phyloP scores from a whole-genome alignment of 2,113 vertebrate species.

The Gasterosteus nipponicus region DNA sequence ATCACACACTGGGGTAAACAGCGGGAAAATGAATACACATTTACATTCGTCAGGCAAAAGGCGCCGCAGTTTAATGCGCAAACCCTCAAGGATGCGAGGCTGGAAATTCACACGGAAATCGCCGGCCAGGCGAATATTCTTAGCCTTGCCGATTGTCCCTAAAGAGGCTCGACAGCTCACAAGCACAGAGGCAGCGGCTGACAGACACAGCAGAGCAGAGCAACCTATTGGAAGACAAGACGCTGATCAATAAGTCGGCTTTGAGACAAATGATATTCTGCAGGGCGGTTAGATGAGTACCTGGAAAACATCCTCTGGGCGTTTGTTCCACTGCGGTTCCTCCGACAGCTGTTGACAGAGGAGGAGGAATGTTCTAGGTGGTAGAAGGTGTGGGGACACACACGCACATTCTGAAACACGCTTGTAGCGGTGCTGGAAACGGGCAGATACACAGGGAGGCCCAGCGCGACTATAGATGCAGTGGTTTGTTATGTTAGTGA shows the following conservation, averaged over 20 bases:
- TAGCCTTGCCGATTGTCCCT: constrained; percentile 1
- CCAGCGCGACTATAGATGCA: too few relatives aligned
- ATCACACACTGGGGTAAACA: constrained; percentile 23
- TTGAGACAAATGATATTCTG: constrained; percentile 29
- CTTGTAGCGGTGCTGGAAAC: constrained; percentile 1
- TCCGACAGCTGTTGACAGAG: constrained; percentile 46
- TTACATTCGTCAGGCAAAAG: constrained; percentile 14
- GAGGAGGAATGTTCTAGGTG: constrained; percentile 15
- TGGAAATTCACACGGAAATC: constrained; percentile 27
- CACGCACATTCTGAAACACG: not conserved
- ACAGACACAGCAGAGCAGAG: constrained; percentile 1
- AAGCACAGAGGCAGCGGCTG: constrained; percentile 31
- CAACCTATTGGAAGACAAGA: constrained; percentile 29
- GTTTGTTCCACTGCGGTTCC: constrained; percentile 53
- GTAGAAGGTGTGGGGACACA: constrained; percentile 41
- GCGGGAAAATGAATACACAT: constrained; percentile 5
- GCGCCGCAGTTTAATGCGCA: constrained; percentile 12
- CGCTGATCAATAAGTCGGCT: constrained; percentile 42
- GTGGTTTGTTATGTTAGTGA: not conserved
- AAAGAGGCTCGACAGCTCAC: constrained; percentile 52
- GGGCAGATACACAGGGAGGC: constrained; percentile 6
- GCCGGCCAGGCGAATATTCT: constrained; percentile 23
- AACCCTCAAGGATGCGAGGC: constrained; percentile 2
- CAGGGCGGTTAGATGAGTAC: constrained; percentile 11
- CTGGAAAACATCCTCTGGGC: not conserved